Evolutionary conservation across 2,888 invertebrate species (phyloP).

Genomic region (Conus canariensis): DNA sequence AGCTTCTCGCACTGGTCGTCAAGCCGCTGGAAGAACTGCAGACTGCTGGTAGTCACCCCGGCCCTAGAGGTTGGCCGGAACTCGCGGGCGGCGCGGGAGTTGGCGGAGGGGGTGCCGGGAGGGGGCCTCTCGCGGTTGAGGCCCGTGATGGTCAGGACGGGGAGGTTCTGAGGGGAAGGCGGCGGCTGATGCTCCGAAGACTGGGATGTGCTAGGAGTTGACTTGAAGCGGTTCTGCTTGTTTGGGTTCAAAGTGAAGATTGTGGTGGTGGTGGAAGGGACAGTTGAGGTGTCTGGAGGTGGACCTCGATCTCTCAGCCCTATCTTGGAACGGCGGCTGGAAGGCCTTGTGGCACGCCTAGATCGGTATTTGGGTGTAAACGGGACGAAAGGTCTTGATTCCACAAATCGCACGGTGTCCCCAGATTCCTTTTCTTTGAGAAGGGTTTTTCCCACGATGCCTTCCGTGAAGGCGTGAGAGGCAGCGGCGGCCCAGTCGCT

Average conservation of each 20-base stretch:
- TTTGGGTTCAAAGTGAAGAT: background rate
- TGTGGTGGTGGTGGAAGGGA: background rate
- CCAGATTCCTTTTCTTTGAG: background rate
- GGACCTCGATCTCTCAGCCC: constrained; percentile 23
- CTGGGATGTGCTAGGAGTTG: background rate
- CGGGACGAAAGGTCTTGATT: background rate
- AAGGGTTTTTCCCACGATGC: constrained; percentile 40
- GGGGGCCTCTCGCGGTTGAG: background rate
- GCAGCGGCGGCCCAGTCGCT: background rate
- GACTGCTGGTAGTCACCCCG: background rate
- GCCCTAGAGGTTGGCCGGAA: background rate
- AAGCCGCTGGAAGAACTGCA: constrained; percentile 29
- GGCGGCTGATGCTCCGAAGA: background rate
- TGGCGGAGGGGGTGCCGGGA: constrained; percentile 1
- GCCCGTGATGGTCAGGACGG: constrained; percentile 36
- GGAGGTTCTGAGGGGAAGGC: background rate
- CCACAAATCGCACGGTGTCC: background rate
- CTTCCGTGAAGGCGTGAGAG: constrained; percentile 1
- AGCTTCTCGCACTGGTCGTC: constrained; percentile 45
- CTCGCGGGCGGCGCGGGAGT: constrained; percentile 23
- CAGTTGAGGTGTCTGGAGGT: background rate
- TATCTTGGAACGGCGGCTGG: constrained; percentile 10
- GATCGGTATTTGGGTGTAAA: constrained; percentile 15
- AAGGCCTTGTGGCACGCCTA: background rate
- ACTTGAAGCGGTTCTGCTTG: background rate